Base-by-base conservation (phyloP, 2,113 vertebrate genomes). In the Sakesphorus luctuosus region DNA sequence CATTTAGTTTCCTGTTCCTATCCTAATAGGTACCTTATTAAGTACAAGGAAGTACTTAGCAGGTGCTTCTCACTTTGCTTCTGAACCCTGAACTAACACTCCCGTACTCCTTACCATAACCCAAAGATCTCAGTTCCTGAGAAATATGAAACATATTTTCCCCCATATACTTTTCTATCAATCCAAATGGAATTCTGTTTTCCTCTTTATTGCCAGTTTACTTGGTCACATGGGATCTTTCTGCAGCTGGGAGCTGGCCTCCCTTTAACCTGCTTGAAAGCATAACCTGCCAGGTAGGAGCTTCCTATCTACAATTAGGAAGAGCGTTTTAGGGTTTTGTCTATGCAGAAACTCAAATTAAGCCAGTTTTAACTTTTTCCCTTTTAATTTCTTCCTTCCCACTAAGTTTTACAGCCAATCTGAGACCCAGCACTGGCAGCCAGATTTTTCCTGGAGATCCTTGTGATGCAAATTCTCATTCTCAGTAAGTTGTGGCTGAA, bases 371-470 rank as follows among this genome's bases (percentile, higher is more conserved):
- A 20, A 46, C 79, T 69, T 50, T 24, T 23, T 21, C 33, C 17
- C 10, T 66, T 76, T 65, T 23, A 17, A 14, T 29, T 67, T 59
- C 47, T 38, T 21, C 21, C 20, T 52, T 87, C 28, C n/a, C 17
- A 4, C 11, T 87, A 97, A 95, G 95, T 82, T 98, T 98, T 87
- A 97, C 96, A 13, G 56, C 93, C 18, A 79, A 84, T 38, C 87
- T 97, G 92, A 83, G 81, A 80, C 95, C 93, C 88, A 97, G 61
- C 52, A 90, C 90, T 8, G 89, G 94, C 16, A 97, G 97, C n/a
- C 97, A 97, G 82, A 96, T 94, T 82, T 98, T 97, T 73, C 96
- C 92, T n/a, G 94, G 97, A 38, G 96, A 97, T 63, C 78, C 94
- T 50, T 94, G 82, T 1, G 90, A 97, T 10, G 68, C 49, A 17